Conservation (phyloP, 2,113 vertebrate genomes). For the Grammomys dolichurus region DNA sequence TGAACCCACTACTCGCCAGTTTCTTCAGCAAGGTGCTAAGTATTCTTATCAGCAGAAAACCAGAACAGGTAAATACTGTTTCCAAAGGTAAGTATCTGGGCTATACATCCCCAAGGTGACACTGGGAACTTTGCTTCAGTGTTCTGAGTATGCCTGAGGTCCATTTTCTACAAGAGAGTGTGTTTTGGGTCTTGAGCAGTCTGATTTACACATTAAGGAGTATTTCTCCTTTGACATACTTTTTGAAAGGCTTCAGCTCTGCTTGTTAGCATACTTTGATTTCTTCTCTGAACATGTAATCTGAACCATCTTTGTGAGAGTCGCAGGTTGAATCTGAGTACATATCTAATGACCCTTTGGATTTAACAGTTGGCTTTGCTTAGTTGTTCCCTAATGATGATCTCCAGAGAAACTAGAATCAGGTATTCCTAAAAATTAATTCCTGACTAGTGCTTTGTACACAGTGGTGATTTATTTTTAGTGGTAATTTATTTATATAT, state of each 20-base stretch:
- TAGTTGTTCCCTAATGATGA: not conserved
- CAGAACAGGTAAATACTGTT: conserved; percentile 93
- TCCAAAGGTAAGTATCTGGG: conserved; percentile 70
- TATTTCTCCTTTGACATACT: not conserved
- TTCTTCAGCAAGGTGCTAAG: conserved; percentile 99
- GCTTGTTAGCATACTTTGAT: not conserved
- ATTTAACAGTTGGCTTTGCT: not conserved
- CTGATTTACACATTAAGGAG: not conserved
- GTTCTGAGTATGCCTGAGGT: not conserved
- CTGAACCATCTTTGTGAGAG: not conserved
- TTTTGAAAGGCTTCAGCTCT: not conserved
- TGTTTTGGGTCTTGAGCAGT: not conserved
- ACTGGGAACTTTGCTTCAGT: not conserved
- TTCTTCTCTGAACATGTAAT: not conserved
- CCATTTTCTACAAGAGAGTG: not conserved
- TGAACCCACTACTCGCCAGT: conserved; percentile 98
- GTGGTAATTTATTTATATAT: not conserved
- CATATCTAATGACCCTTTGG: not conserved
- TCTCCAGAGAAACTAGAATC: not conserved
- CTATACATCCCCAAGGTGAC: not conserved
- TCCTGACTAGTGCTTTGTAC: not conserved
- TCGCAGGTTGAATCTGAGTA: not conserved
- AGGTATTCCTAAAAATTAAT: not conserved
- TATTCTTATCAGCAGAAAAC: conserved; percentile 99
- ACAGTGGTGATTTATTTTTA: not conserved